A percentile compares a stretch with the other conserved stretches of the same genome.
phyloP scores from a whole-genome alignment of 2,888 invertebrate species.

The Abscondita cerata region DNA sequence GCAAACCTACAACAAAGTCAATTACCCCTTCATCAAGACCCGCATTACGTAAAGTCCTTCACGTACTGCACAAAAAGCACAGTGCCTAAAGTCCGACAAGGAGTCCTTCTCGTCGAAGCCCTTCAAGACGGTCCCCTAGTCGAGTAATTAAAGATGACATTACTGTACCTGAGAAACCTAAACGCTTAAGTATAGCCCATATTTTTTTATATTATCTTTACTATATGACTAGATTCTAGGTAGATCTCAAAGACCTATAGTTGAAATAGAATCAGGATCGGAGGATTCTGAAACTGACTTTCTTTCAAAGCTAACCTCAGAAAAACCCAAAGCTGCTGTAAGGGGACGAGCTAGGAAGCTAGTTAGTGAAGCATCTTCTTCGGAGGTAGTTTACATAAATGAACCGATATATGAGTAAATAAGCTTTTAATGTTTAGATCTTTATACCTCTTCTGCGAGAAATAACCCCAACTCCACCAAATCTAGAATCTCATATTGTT shows the following conservation, averaged over 20 bases:
- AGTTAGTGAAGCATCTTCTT: conserved; percentile 35
- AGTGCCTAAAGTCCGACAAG: conserved; percentile 29
- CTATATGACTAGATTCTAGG: too few relatives aligned
- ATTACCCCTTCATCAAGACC: background rate
- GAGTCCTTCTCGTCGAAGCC: conserved; percentile 24
- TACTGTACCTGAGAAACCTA: conserved; percentile 3
- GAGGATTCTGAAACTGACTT: conserved; percentile 17
- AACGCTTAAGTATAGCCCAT: background rate
- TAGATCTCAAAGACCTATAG: background rate
- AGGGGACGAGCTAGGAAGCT: conserved; percentile 47
- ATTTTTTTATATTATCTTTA: background rate
- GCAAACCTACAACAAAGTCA: conserved; percentile 7
- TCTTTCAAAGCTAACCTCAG: conserved; percentile 8
- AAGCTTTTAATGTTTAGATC: conserved; percentile 5
- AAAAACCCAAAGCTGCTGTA: conserved; percentile 51
- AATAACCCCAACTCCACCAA: background rate
- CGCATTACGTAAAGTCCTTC: conserved; percentile 3
- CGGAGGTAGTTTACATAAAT: conserved; percentile 19
- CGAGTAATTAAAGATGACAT: background rate
- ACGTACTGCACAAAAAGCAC: conserved; percentile 5
- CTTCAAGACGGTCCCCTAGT: conserved; percentile 12
- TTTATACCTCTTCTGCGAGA: conserved; percentile 10
- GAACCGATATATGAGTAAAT: too few relatives aligned
- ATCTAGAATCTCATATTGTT: conserved; percentile 11
- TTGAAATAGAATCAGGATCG: conserved; percentile 36